These are phyloP conservation scores for Drepana falcataria DNA, from an alignment of 2,888 invertebrate genomes.

Conservation along the genomic window DNA sequence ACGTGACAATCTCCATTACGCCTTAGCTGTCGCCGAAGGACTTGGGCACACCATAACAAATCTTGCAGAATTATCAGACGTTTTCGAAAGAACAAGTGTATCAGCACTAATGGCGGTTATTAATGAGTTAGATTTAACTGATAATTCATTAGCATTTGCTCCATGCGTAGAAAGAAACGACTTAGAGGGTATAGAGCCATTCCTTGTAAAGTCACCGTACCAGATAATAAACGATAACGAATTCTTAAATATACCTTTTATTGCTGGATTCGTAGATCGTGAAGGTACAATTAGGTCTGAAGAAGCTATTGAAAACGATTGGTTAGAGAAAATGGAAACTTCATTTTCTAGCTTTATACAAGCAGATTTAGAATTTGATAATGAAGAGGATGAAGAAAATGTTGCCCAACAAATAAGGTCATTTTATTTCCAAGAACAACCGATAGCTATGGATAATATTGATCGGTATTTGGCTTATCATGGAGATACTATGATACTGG, in stretches of 20 bases:
- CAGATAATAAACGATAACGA: conserved; percentile 39
- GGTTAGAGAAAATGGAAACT: conserved; percentile 54
- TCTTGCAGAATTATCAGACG: conserved; percentile 41
- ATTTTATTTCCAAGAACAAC: conserved; percentile 42
- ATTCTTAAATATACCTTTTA: conserved; percentile 50
- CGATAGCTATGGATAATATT: conserved; percentile 27
- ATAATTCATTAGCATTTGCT: conserved; percentile 61
- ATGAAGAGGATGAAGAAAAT: conserved; percentile 26
- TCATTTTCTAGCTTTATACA: conserved; percentile 55
- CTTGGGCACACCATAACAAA: conserved; percentile 49
- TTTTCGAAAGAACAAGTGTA: conserved; percentile 49
- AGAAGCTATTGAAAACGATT: conserved; percentile 42
- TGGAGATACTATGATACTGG: conserved; percentile 61
- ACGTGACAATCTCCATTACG: conserved; percentile 54
- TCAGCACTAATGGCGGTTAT: conserved; percentile 57
- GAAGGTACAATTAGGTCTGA: conserved; percentile 61
- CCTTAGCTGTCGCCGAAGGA: conserved; percentile 53
- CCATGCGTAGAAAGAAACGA: conserved; percentile 58
- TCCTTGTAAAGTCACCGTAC: conserved; percentile 51
- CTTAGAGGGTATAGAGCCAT: conserved; percentile 35
- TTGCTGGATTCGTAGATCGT: conserved; percentile 59
- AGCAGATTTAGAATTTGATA: conserved; percentile 49
- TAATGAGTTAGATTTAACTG: conserved; percentile 55
- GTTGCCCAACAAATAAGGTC: conserved; percentile 36
- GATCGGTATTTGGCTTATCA: conserved; percentile 48